Percentiles rank a stretch among this genome's conserved stretches.
These are phyloP conservation scores for Andrena bucephala DNA, from an alignment of 2,888 invertebrate species.

Conservation along the genomic window DNA sequence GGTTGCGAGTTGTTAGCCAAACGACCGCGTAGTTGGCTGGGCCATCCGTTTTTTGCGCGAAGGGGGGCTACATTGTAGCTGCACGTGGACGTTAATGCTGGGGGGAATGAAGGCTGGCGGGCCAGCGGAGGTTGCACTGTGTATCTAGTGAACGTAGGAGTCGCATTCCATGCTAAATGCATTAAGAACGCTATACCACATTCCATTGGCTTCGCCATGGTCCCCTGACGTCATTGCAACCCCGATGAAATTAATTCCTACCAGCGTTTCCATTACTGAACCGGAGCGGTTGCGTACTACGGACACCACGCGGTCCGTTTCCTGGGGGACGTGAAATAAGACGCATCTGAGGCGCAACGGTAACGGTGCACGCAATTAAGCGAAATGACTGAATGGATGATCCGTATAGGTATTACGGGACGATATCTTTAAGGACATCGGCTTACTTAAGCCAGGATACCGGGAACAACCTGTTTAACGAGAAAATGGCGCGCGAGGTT, in stretches of 20 bases:
- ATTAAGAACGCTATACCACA: slow-evolving; percentile 73
- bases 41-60: slow-evolving; percentile 10
- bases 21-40: slow-evolving; percentile 5
- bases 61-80: neutral
- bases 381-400: slow-evolving; percentile 52
- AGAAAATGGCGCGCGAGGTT: slow-evolving; percentile 38
- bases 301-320: neutral
- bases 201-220: slow-evolving; percentile 42
- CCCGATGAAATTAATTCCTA: slow-evolving; percentile 57
- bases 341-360: slow-evolving; percentile 7
- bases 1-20: slow-evolving; percentile 21
- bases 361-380: slow-evolving; percentile 51
- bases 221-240: slow-evolving; percentile 36
- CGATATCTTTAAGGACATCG: slow-evolving; percentile 47
- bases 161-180: slow-evolving; percentile 77
- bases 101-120: slow-evolving; percentile 1
- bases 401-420: slow-evolving; percentile 28
- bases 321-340: slow-evolving; percentile 6
- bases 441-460: slow-evolving; percentile 28
- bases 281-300: neutral
- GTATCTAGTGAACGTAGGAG: slow-evolving; percentile 73
- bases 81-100: slow-evolving; percentile 16
- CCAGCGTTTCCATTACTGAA: slow-evolving; percentile 57
- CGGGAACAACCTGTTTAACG: slow-evolving; percentile 49
- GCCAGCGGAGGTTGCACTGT: neutral